Evolutionary conservation across 2,888 invertebrate species (phyloP).

Genomic region (Ophion ventricosus): DNA sequence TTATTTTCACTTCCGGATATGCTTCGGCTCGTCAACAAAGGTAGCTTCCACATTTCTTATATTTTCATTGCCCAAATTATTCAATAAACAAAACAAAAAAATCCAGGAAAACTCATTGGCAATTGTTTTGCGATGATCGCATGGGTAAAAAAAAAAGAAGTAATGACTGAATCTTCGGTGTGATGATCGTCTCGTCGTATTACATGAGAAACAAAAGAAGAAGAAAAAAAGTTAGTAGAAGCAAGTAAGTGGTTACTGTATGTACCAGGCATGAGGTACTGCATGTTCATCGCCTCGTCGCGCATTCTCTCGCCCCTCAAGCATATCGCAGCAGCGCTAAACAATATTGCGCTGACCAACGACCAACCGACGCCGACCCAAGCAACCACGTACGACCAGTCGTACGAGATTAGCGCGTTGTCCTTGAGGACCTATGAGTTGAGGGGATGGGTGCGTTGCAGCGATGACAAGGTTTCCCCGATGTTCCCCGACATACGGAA

Average conservation of each 20-base stretch:
- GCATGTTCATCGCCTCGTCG: constrained; percentile 98
- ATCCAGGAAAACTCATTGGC: background rate
- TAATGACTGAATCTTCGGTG: background rate
- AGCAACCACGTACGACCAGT: constrained; percentile 98
- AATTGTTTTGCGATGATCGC: constrained; percentile 14
- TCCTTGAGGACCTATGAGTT: constrained; percentile 90
- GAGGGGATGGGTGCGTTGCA: constrained; percentile 23
- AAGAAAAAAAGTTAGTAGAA: constrained; percentile 73
- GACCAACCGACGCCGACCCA: constrained; percentile 98
- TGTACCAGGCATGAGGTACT: constrained; percentile 98
- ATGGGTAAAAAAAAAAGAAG: background rate
- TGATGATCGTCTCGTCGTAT: background rate
- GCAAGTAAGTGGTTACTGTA: constrained; percentile 76
- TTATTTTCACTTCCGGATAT: constrained; percentile 42
- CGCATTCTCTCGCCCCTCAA: constrained; percentile 96
- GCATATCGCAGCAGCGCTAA: constrained; percentile 97
- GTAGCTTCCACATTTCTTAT: background rate
- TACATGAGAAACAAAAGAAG: background rate
- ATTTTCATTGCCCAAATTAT: background rate
- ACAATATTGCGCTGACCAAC: constrained; percentile 95
- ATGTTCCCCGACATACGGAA: background rate
- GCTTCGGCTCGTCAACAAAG: constrained; percentile 17
- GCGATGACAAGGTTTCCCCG: background rate
- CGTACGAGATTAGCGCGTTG: constrained; percentile 93
- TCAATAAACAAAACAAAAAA: background rate